Evolutionary conservation across 2,888 invertebrate species (phyloP).

Genomic region (Synergus laeviventris): DNA sequence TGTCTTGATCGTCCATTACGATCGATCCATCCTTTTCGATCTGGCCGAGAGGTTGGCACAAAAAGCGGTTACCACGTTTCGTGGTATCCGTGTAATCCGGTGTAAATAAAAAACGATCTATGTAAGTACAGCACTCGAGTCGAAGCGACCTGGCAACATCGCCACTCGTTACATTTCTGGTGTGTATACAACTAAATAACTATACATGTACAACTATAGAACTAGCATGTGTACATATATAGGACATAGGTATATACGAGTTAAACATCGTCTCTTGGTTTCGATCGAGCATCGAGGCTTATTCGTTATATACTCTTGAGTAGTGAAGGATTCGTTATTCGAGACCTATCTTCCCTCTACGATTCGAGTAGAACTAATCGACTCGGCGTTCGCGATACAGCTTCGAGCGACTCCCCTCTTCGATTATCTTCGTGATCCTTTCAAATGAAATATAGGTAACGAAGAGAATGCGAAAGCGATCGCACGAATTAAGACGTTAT

Average conservation of each 20-base stretch:
- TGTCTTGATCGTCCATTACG: constrained; percentile 20
- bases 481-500: constrained; percentile 53
- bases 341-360: too few relatives aligned
- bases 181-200: constrained; percentile 40
- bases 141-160: constrained; percentile 63
- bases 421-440: constrained; percentile 41
- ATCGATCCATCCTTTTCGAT: constrained; percentile 29
- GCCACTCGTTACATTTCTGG: constrained; percentile 57
- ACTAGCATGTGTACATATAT: too few relatives aligned
- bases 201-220: neutral
- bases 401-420: constrained; percentile 45
- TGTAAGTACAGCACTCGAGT: constrained; percentile 53
- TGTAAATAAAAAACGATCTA: constrained; percentile 66
- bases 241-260: constrained; percentile 46
- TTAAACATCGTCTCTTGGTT: constrained; percentile 43
- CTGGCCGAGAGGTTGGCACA: constrained; percentile 38
- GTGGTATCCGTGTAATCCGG: constrained; percentile 69
- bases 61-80: constrained; percentile 67
- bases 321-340: constrained; percentile 41
- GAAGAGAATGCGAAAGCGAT: constrained; percentile 45
- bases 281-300: neutral
- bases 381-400: constrained; percentile 49
- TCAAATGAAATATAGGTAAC: constrained; percentile 44
- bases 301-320: constrained; percentile 24
- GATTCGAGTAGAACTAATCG: constrained; percentile 52